Base-by-base conservation (phyloP, 1,140 invertebrate species). In the Drusus annulatus region DNA sequence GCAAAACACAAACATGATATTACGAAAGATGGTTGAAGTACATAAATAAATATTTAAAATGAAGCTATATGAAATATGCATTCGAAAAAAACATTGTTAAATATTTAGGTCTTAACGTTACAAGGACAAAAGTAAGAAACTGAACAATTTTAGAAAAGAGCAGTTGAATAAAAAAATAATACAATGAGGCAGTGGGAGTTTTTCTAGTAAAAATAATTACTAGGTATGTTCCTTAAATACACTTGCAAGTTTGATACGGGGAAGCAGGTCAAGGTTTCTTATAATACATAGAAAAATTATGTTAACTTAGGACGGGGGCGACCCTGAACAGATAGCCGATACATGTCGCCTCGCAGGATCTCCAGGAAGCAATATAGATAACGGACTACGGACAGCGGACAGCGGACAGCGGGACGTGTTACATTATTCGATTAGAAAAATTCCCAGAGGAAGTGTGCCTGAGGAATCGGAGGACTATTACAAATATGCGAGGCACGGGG, bases 371-470 rank as follows among this genome's bases (percentile, higher is more conserved):
- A 71, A 71, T 71, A 71, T 68, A 51, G 68, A 71, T 51, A 51
- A 25, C 17, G 65, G 65, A 50, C 36, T 71, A 51, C 45, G 45
- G 45, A 51, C 68, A 25, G 16, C 36, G 45, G n/a, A n/a, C n/a
- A n/a, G n/a, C 45, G 45, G 45, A 51, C 68, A 25, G 16, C 36
- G 45, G n/a, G 45, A 52, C 68, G 68, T 52, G 45, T 71, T 51
- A 71, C 50, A 51, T 23, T 71, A 71, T 71, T 71, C 68, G 68
- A 71, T 71, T 71, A 71, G 45, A 68, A 71, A 71, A 51, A 51
- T 7, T 71, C 68, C 19, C 68, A n/a, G 25, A 28, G 62, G 62
- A 15, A 63, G 54, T 1, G n/a, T 56, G 54, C n/a, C 54, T 45
- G 13, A 45, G 36, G 8, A 45, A 10, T 2, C 36, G 10, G 36